Conservation (phyloP, 2,113 vertebrate species). For the Tragulus kanchil region DNA sequence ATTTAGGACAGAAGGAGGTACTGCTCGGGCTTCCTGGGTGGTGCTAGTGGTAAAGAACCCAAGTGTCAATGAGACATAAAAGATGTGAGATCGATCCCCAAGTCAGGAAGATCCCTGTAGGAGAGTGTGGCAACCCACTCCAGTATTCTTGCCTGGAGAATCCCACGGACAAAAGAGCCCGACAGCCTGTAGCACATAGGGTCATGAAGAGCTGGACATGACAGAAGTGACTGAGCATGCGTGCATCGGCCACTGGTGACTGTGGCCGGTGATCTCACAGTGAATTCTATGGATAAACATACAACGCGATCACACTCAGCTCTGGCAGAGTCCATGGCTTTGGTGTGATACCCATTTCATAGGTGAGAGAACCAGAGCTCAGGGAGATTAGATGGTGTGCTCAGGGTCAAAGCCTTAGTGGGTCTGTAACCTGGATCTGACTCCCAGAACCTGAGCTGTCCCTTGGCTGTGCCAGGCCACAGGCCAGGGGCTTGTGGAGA, state of each 20-base stretch:
- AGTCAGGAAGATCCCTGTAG: neutral
- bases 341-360: neutral
- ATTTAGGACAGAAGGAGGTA: neutral
- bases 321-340: neutral
- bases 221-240: neutral
- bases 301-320: rapidly evolving
- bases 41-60: neutral
- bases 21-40: neutral
- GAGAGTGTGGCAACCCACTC: neutral
- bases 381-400: neutral
- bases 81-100: rapidly evolving
- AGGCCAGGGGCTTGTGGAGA: rapidly evolving
- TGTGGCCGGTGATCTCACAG: neutral
- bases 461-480: rapidly evolving
- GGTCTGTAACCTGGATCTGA: no score
- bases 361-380: neutral
- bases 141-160: neutral
- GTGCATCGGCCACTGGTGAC: neutral
- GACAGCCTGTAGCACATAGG: neutral
- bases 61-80: neutral
- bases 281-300: rapidly evolving
- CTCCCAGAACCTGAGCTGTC: neutral
- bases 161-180: neutral
- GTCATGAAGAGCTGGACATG: neutral
- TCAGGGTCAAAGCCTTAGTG: neutral